Evolutionary conservation across 2,888 invertebrate species (phyloP).

Genomic region (Hirtodrosophila trivittata): DNA sequence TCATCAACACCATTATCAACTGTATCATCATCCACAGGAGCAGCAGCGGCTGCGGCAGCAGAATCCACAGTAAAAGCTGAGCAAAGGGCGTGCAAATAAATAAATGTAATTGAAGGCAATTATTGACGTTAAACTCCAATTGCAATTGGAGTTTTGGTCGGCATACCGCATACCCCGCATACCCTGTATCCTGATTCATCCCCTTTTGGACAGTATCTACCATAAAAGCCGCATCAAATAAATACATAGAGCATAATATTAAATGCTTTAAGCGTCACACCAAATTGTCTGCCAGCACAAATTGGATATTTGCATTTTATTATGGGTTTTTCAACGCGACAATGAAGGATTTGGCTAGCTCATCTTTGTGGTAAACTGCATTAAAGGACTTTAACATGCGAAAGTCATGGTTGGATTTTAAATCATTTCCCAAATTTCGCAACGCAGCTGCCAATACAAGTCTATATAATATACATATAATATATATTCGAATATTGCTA

Average conservation of each 20-base stretch:
- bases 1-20: slow-evolving; percentile 24
- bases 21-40: slow-evolving; percentile 6
- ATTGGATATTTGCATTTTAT: slow-evolving; percentile 55
- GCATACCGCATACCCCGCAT: slow-evolving; percentile 27
- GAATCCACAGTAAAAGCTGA: neutral
- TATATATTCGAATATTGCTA: no score
- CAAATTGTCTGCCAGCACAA: slow-evolving; percentile 37
- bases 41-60: no score
- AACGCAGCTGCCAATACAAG: no score
- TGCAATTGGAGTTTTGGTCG: slow-evolving; percentile 55
- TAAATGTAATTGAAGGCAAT: slow-evolving; percentile 80
- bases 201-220: no score
- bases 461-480: no score
- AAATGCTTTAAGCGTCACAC: slow-evolving; percentile 46
- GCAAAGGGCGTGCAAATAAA: slow-evolving; percentile 69
- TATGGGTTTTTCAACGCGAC: slow-evolving; percentile 26
- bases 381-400: slow-evolving; percentile 8
- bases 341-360: slow-evolving; percentile 36
- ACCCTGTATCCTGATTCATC: neutral
- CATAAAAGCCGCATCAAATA: slow-evolving; percentile 32
- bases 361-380: slow-evolving; percentile 20
- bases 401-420: no score
- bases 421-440: no score
- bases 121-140: slow-evolving; percentile 71
- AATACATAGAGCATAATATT: slow-evolving; percentile 36